Base-by-base conservation (phyloP, 2,888 invertebrate genomes). In the Phortica magna region DNA sequence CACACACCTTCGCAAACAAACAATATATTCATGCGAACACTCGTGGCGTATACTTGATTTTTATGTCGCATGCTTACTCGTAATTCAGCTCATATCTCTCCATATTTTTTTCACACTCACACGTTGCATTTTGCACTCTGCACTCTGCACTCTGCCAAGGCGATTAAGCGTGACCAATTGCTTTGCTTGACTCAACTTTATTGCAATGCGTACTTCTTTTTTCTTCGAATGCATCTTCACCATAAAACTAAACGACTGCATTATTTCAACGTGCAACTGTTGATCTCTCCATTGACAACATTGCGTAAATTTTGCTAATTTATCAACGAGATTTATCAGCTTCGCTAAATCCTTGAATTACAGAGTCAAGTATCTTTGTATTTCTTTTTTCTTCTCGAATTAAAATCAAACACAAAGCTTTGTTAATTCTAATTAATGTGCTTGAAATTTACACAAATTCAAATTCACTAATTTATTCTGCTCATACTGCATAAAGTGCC, bases 91-190 rank as follows among this genome's bases (percentile, higher is more conserved):
- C 64, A 17, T 64, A 65, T 65, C 41, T 73, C 7, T 64, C 39
- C 53, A 48, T n/a, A 9, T 9, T 48, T 14, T 14, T 70, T 48
- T 70, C 19, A 14, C 71, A 42, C 67, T 72, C 17, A 22, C n/a
- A 41, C 73, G 7, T 41, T 31, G 31, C 64, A 12, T 65, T 53
- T 19, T 76, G 76, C 43, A 75, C 75, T 12, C 22, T 48, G 53
- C 22, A 73, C n/a, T n/a, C n/a, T 76, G 76, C 43, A 75, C 75
- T 12, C 22, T 48, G 53, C 22, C 59, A 61, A 12, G 78, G 84
- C 85, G 84, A 84, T 86, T 88, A 87, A 86, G 88, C 85, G 86
- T 87, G 84, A 87, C 85, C 86, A 87, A 86, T 86, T 81, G 88
- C 83, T 75, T 75, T 53, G 68, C 79, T 81, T 10, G 5, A 67